Percentiles rank a stretch among this genome's conserved stretches.
phyloP scores from a whole-genome alignment of 30 jellyfish, hydroid and myxozoan genomes.

The Chironex yamaguchii region DNA sequence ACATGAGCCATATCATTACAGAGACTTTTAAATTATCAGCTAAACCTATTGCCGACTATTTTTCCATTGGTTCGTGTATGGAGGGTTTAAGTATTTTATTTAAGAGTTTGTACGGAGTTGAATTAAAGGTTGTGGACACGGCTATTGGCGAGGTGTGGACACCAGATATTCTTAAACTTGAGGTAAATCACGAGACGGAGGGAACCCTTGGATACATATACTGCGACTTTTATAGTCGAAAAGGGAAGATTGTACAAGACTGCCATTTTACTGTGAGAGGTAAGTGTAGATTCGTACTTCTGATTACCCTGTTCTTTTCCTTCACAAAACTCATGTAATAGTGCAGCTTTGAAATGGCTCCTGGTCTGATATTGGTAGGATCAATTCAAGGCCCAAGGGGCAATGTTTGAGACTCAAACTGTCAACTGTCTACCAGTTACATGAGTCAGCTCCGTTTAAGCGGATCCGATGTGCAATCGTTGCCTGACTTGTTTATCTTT shows the following conservation, averaged over 20 bases:
- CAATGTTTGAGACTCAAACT: no score
- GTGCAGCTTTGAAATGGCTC: no score
- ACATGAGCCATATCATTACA: conserved; percentile 68
- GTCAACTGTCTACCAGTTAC: no score
- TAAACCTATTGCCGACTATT: conserved; percentile 71
- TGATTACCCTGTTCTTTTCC: no score
- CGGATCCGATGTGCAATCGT: background rate
- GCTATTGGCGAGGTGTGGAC: conserved; percentile 94
- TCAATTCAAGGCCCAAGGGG: no score
- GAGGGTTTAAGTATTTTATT: conserved; percentile 84
- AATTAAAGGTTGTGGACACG: conserved; percentile 58
- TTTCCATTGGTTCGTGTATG: conserved; percentile 94
- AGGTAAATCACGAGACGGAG: conserved; percentile 84
- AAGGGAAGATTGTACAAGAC: conserved; percentile 81
- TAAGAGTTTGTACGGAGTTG: conserved; percentile 70
- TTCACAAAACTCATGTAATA: no score
- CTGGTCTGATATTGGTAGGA: no score
- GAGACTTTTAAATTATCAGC: conserved; percentile 76
- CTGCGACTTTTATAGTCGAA: conserved; percentile 87
- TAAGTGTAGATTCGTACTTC: no score
- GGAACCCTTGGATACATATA: conserved; percentile 90
- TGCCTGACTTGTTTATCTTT: no score
- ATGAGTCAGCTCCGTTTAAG: no score
- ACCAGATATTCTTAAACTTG: conserved; percentile 84
- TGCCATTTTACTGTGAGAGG: conserved; percentile 94